Base-by-base conservation (phyloP, 1,140 invertebrate genomes). In the Camponotus pennsylvanicus region DNA sequence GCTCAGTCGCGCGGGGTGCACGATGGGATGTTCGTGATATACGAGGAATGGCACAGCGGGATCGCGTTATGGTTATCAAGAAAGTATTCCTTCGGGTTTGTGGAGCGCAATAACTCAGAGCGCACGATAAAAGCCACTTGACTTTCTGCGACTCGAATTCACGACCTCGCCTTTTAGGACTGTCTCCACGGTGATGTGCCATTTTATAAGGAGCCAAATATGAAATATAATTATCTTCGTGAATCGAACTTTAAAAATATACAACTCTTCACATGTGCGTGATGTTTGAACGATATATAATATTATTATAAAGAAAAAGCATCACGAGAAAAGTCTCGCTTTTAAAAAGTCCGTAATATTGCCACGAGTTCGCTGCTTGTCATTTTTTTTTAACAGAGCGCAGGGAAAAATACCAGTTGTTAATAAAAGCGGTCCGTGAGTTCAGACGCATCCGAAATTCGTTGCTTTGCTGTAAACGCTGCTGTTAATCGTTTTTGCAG, bases 41-140 rank as follows among this genome's bases (percentile, higher is more conserved):
- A 83, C 69, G 79, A 73, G 79, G 59, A 83, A 64, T 49, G 67
- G 79, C 27, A 73, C 79, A 6, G 37, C 67, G 40, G 57, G 69
- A 83, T 83, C 79, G 79, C 79, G 79, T 83, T 83, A 83, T 83
- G 69, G 79, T 83, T 83, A 83, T 83, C 79, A 83, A 83, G 69
- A 75, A 83, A 83, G 79, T 83, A 83, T 83, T 83, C 57, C 79
- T 83, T 83, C 57, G 79, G 55, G 69, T 83, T 83, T 83, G 79
- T 34, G n/a, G 79, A 75, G 69, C 55, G 79, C 67, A 75, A 83
- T 83, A 83, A 83, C 69, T 83, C 69, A 75, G 55, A 57, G 57
- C 32, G 79, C 69, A 34, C 69, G 79, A 83, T 83, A 83, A 75
- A 83, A 73, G 79, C 55, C 69, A 83, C 79, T 83, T 73, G 67